These are phyloP conservation scores for Lontra canadensis DNA, from an alignment of 2,113 vertebrate species.

Conservation along the genomic window DNA sequence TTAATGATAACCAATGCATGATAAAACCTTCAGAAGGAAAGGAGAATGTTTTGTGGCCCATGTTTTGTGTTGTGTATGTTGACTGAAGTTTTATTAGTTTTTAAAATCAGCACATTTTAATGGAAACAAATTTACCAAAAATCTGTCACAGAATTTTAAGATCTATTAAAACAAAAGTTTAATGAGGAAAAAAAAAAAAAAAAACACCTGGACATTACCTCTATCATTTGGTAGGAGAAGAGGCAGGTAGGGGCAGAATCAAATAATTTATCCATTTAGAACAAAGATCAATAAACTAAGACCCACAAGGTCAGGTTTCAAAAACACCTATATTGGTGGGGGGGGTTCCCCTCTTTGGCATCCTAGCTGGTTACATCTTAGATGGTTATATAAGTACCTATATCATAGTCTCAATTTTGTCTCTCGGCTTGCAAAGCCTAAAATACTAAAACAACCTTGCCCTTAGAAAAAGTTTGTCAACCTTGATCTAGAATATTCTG, in stretches of 20 bases:
- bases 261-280: neutral
- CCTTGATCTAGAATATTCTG: neutral
- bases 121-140: neutral
- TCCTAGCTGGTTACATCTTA: neutral
- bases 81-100: neutral
- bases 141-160: neutral
- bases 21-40: neutral
- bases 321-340: neutral
- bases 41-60: neutral
- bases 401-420: neutral
- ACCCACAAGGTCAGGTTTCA: neutral
- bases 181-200: neutral
- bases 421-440: neutral
- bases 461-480: neutral
- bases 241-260: neutral
- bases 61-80: neutral
- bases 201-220: too few species aligned
- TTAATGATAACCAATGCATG: neutral
- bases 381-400: neutral
- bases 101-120: neutral
- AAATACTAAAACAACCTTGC: neutral
- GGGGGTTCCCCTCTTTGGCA: neutral
- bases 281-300: neutral
- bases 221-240: neutral
- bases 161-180: neutral